Percentiles rank a stretch among this genome's conserved stretches.
Evolutionary conservation across 2,888 invertebrate genomes (phyloP).

Genomic region (Cacoxenus indagator): DNA sequence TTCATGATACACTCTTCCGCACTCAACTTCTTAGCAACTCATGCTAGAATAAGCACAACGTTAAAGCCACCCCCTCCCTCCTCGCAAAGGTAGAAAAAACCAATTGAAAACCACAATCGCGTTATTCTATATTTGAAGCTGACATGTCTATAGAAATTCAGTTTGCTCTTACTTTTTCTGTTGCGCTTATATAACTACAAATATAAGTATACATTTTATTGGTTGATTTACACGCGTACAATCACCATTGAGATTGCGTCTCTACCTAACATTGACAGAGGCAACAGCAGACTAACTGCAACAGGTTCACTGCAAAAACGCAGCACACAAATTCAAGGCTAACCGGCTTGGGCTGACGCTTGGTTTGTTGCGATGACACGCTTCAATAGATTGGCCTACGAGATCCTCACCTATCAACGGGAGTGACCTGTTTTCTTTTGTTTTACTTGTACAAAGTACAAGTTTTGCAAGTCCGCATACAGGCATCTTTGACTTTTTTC

Average conservation of each 20-base stretch:
- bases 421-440: too few relatives aligned
- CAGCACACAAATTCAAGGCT: constrained; percentile 6
- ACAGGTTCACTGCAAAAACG: constrained; percentile 24
- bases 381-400: too few relatives aligned
- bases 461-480: too few relatives aligned
- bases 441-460: too few relatives aligned
- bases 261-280: neutral
- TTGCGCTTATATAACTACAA: too few relatives aligned
- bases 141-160: constrained; percentile 16
- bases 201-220: neutral
- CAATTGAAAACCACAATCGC: constrained; percentile 45
- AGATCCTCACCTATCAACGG: too few relatives aligned
- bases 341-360: neutral
- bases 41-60: constrained; percentile 13
- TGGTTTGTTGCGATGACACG: neutral
- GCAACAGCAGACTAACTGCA: neutral
- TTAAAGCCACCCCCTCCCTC: neutral
- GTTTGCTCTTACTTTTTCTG: neutral
- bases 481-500: too few relatives aligned
- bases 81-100: constrained; percentile 45
- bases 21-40: too few relatives aligned
- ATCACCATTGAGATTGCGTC: neutral
- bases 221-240: neutral
- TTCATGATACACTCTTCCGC: too few relatives aligned
- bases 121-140: neutral